A percentile compares a stretch with the other conserved stretches of the same genome.
These are phyloP conservation scores for Petrocephalus sullivani DNA, from an alignment of 2,797 vertebrate species.

Conservation along the genomic window DNA sequence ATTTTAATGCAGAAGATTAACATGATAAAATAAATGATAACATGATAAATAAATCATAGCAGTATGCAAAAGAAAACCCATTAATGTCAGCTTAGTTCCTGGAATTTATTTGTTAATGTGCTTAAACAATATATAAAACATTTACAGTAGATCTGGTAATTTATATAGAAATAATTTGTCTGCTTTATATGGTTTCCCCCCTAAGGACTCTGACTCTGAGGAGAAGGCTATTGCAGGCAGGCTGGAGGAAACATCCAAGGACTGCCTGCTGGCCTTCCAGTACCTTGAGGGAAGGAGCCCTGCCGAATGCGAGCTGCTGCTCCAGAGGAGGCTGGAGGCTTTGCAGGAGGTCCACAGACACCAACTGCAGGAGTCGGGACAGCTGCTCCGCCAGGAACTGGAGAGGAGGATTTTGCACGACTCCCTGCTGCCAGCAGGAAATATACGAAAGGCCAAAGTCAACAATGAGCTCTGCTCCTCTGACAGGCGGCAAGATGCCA, in stretches of 20 bases:
- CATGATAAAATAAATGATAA: neutral
- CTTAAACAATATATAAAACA: neutral
- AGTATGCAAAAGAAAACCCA: neutral
- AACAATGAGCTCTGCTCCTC: conserved; percentile 46
- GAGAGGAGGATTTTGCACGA: conserved; percentile 58
- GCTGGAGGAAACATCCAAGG: conserved; percentile 35
- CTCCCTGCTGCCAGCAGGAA: conserved; percentile 45
- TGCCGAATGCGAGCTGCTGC: conserved; percentile 38
- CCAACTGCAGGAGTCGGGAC: conserved; percentile 56
- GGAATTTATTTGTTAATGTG: neutral
- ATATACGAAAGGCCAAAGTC: conserved; percentile 30
- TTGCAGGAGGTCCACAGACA: conserved; percentile 50
- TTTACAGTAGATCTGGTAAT: neutral
- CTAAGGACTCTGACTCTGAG: conserved; percentile 35
- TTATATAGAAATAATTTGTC: neutral
- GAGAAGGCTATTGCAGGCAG: conserved; percentile 10
- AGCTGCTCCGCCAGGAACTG: conserved; percentile 49
- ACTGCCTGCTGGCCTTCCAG: conserved; percentile 51
- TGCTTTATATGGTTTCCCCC: conserved; percentile 41
- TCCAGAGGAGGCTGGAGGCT: conserved; percentile 48
- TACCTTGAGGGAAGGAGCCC: conserved; percentile 36
- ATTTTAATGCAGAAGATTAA: neutral
- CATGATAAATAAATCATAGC: neutral
- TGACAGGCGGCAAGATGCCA: conserved; percentile 39
- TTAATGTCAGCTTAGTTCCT: neutral